Conservation (phyloP, 2,797 vertebrate species). For the Sebastes glaucus region DNA sequence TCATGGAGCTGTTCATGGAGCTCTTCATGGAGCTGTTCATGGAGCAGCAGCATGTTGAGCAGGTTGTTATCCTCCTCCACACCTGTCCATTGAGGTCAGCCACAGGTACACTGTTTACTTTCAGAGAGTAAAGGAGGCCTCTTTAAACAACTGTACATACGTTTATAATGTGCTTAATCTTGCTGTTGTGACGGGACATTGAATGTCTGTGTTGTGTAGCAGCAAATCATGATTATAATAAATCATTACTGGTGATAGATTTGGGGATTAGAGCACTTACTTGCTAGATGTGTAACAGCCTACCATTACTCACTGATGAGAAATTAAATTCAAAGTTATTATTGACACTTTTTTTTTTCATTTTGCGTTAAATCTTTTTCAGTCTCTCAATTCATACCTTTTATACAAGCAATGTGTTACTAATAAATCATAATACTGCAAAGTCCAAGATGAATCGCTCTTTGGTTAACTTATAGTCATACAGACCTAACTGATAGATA, state of each 20-base stretch:
- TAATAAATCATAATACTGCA: not conserved
- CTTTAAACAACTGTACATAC: no score
- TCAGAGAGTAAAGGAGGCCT: not conserved
- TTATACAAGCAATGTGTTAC: not conserved
- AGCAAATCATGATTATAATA: not conserved
- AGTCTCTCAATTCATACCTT: not conserved
- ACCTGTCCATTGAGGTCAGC: no score
- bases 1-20: no score
- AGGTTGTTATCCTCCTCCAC: no score
- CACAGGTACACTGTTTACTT: not conserved
- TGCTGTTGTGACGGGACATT: no score
- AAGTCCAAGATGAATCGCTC: not conserved
- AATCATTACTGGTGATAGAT: not conserved
- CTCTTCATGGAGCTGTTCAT: not conserved
- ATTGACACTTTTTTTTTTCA: not conserved
- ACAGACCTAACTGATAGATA: not conserved
- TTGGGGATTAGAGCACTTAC: not conserved
- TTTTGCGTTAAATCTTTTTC: not conserved
- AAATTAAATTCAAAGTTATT: no score
- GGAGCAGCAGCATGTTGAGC: no score
- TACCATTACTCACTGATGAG: no score
- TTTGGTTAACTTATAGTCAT: not conserved
- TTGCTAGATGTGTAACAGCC: not conserved
- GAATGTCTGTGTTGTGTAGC: not conserved
- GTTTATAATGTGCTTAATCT: no score